Evolutionary conservation across 2,797 vertebrate genomes (phyloP), one percentile per base, ranked within the genome.

Genomic region (Sebastes steindachneri): DNA sequence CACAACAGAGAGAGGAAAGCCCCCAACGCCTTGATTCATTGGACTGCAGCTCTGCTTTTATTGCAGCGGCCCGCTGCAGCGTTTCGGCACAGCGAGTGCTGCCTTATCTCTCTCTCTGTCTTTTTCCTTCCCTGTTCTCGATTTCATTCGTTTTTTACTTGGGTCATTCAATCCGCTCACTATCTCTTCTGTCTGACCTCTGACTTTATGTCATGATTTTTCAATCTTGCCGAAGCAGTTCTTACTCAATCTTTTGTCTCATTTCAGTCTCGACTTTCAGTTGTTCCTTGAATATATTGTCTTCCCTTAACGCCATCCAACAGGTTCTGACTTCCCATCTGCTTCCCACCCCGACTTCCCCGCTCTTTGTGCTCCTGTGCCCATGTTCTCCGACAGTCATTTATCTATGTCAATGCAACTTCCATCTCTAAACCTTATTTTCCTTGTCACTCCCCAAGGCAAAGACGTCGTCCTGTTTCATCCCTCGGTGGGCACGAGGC

Each of bases 1-100:
- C 92, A 95, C 94, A 94, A 93, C 93, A 94, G 92, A 95, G 92
- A 93, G 92, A 93, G 94, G 90, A 95, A 95, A 95, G 92, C 91
- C 93, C 94, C 93, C 90, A 79, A 93, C 70, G 84, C 93, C 90
- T 92, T 95, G 95, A 95, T 95, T 95, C 92, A 95, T 95, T 91
- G 93, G 91, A 92, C 85, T 84, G 85, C 80, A 84, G 85, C 85
- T 89, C 87, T 72, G 78, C 91, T 95, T 94, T 95, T 95, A 95
- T 94, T 94, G 89, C 93, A 51, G 87, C 57, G 60, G 62, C 76
- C 82, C 5, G 19, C 85, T 77, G 87, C 82, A 48, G 86, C 23
- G 54, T 87, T 80, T 87, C 54, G 70, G 79, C 76, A 65, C 86
- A 75, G 76, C 73, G 4, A 88, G 69, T 65, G 45, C 51, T 68